Percentiles rank a stretch among this genome's conserved stretches.
phyloP scores from a whole-genome alignment of 2,797 vertebrate genomes.

The Poecilia velifera region DNA sequence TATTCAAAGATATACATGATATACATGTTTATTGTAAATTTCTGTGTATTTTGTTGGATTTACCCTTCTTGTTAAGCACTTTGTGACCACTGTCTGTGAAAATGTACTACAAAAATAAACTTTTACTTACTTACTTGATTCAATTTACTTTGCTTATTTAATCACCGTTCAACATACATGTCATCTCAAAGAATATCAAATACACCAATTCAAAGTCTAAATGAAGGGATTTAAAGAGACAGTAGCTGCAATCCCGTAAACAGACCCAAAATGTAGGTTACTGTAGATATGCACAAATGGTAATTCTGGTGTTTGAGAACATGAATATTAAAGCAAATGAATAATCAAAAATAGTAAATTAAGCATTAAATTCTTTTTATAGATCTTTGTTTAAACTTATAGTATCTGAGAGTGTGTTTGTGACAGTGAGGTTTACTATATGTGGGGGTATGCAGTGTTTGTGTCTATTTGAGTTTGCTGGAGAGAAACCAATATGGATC shows the following conservation, averaged over 20 bases:
- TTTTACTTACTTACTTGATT: not conserved
- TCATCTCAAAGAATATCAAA: not conserved
- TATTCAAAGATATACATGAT: not conserved
- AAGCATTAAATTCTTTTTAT: not conserved
- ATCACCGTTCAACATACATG: not conserved
- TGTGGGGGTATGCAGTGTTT: not conserved
- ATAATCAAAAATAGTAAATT: slow-evolving; percentile 4
- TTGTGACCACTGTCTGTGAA: not conserved
- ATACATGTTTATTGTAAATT: not conserved
- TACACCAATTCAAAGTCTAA: not conserved
- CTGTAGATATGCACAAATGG: slow-evolving; percentile 15
- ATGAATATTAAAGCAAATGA: slow-evolving; percentile 15
- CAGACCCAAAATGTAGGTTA: slow-evolving; percentile 10
- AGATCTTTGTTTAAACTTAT: slow-evolving; percentile 2
- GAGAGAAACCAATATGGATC: slow-evolving; percentile 58
- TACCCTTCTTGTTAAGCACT: not conserved
- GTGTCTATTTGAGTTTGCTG: slow-evolving; percentile 40
- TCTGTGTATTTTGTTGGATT: not conserved
- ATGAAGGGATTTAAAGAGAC: not conserved
- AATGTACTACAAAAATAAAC: not conserved
- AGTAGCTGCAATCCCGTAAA: not conserved
- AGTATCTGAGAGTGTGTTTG: not conserved
- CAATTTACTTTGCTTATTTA: not conserved
- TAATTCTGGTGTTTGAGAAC: slow-evolving; percentile 32
- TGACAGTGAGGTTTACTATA: slow-evolving; percentile 2